Percentiles rank a stretch among this genome's conserved stretches.
Evolutionary conservation across 1,140 invertebrate genomes (phyloP).

Genomic region (Diachasmimorpha longicaudata): DNA sequence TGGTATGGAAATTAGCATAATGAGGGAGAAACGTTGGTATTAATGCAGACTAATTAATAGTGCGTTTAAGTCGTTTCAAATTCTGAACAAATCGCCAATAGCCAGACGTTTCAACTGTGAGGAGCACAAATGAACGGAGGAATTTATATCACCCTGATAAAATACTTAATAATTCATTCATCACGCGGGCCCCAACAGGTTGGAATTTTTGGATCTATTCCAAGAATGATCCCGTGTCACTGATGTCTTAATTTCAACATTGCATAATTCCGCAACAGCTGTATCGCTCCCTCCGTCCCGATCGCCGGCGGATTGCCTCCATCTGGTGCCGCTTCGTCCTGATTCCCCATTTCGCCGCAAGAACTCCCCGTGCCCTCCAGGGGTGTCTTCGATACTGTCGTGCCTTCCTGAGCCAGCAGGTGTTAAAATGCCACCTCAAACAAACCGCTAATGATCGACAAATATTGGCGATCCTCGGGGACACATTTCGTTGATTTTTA

Average conservation of each 20-base stretch:
- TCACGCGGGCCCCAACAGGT: not conserved
- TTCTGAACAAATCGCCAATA: no score
- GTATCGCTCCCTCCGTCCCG: slow-evolving; percentile 6
- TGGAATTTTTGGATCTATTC: slow-evolving; percentile 9
- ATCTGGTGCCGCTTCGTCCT: slow-evolving; percentile 26
- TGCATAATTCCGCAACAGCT: slow-evolving; percentile 30
- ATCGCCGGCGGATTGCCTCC: slow-evolving; percentile 27
- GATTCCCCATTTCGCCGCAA: slow-evolving; percentile 14
- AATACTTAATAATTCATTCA: not conserved
- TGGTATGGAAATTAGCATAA: slow-evolving; percentile 49
- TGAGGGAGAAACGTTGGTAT: slow-evolving; percentile 47
- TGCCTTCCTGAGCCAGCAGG: not conserved
- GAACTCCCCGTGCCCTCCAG: not conserved
- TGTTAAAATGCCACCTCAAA: slow-evolving; percentile 1
- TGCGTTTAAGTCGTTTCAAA: slow-evolving; percentile 18
- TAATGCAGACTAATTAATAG: slow-evolving; percentile 50
- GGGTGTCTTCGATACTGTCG: slow-evolving; percentile 12
- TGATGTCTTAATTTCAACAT: slow-evolving; percentile 32
- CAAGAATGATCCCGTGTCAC: not conserved
- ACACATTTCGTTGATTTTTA: not conserved
- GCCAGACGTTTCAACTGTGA: no score
- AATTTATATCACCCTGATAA: no score
- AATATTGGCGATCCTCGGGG: not conserved
- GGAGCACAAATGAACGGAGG: no score
- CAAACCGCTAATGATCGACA: not conserved